Base-by-base conservation (phyloP, 2,797 vertebrate genomes). In the Pseudomugil gertrudae region DNA sequence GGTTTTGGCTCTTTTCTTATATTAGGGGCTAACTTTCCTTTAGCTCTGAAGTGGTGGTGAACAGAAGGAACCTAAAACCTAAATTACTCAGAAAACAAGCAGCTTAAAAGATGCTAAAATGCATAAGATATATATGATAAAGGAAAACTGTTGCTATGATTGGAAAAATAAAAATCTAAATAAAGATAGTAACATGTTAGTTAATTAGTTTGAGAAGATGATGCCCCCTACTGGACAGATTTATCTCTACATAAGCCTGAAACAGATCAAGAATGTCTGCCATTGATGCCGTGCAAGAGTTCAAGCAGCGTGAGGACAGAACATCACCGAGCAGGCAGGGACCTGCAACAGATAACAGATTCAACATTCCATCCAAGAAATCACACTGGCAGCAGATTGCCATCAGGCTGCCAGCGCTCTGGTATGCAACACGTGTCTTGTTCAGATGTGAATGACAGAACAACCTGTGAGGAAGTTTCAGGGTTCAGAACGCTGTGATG, bases 281-380 rank as follows among this genome's bases (percentile, higher is more conserved):
- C n/a, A 19, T 43, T 3, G 40, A n/a, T 7, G 17, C 17, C 2
- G 40, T 43, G 40, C 40, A 40, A 3, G 19, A 43, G 40, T 30
- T 61, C 0, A 29, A 0, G 48, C 7, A 8, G 14, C 10, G 32
- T 60, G 38, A 33, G 60, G 29, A 52, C 24, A 36, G 60, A 30
- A 27, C 17, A 2, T 32, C 17, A 9, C 33, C 1, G 21, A 35
- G 38, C 62, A 54, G 80, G 89, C 75, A 76, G 65, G 15, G 67
- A 78, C 87, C 76, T 85, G 87, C 5, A 57, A 66, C 64, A 84
- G 81, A 91, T 86, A 40, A 80, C 23, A 69, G 83, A 89, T 84
- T 69, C 38, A 66, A 83, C 83, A 86, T 88, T 85, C 87, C 83
- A 79, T 62, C 82, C 61, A 56, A 82, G 79, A 82, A 83, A 83